A percentile compares a stretch with the other conserved stretches of the same genome.
Conservation (phyloP, 2,888 invertebrate genomes). For the Bimastos eiseni region DNA sequence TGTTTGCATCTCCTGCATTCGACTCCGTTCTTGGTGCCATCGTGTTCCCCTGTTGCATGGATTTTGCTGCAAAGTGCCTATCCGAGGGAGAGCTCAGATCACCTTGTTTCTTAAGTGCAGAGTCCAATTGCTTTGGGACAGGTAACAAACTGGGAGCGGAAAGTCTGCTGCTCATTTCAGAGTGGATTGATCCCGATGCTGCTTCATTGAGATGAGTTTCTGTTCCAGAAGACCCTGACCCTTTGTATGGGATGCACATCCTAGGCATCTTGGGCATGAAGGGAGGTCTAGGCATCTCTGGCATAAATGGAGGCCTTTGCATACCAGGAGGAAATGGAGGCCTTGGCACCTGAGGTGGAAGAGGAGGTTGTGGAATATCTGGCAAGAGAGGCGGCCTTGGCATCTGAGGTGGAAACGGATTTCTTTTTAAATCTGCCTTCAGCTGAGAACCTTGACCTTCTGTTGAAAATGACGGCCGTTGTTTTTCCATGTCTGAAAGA, state of each 20-base stretch:
- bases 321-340: slow-evolving; percentile 16
- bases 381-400: slow-evolving; percentile 18
- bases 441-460: neutral
- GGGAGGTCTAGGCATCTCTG: slow-evolving; percentile 17
- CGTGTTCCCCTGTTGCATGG: neutral
- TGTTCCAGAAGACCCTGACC: neutral
- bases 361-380: slow-evolving; percentile 7
- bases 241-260: neutral
- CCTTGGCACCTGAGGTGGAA: slow-evolving; percentile 17
- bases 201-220: neutral
- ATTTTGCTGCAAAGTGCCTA: neutral
- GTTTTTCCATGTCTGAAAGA: neutral
- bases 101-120: neutral
- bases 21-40: neutral
- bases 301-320: slow-evolving; percentile 14
- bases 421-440: neutral
- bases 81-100: neutral
- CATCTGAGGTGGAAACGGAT: neutral
- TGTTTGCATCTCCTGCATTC: neutral
- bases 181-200: neutral
- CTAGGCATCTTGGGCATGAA: neutral
- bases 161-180: neutral
- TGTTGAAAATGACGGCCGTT: neutral
- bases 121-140: neutral
- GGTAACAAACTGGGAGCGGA: neutral